Conservation (phyloP, 2,797 vertebrate species). For the Hippocampus kuda region DNA sequence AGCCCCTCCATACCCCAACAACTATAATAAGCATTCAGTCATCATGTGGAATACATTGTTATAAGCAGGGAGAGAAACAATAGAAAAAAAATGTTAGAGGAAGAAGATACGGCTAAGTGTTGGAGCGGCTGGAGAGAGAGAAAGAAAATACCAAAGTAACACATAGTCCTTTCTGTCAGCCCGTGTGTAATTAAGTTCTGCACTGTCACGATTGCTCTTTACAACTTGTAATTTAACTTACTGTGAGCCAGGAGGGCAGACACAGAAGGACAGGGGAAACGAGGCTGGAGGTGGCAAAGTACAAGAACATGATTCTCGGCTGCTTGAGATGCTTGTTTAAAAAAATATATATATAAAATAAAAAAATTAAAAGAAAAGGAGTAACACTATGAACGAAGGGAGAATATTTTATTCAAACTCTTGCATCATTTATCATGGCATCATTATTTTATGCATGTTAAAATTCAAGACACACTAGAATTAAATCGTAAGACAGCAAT, state of each 20-base stretch:
- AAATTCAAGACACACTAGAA: neutral
- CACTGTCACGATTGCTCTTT: slow-evolving; percentile 52
- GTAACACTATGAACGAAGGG: neutral
- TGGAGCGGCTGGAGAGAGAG: neutral
- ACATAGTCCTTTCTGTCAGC: slow-evolving; percentile 51
- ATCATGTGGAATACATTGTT: neutral
- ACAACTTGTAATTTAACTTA: slow-evolving; percentile 62
- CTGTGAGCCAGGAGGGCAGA: slow-evolving; percentile 47
- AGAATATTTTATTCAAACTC: neutral
- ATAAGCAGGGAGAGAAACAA: slow-evolving; percentile 12
- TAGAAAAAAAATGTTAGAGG: slow-evolving; percentile 8
- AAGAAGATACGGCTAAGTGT: slow-evolving; percentile 1
- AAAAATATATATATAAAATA: too few species aligned
- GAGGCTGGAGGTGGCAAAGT: slow-evolving; percentile 2
- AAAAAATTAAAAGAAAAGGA: neutral
- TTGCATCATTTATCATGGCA: neutral
- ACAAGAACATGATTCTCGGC: slow-evolving; percentile 3
- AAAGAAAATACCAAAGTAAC: slow-evolving; percentile 23
- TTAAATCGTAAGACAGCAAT: neutral
- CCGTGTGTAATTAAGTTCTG: slow-evolving; percentile 62
- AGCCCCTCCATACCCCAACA: neutral
- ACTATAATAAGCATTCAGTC: neutral
- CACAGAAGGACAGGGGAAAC: slow-evolving; percentile 15
- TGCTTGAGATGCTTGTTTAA: neutral
- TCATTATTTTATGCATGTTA: neutral